Conservation (phyloP, 2,113 vertebrate species). For the Pangasianodon gigas region DNA sequence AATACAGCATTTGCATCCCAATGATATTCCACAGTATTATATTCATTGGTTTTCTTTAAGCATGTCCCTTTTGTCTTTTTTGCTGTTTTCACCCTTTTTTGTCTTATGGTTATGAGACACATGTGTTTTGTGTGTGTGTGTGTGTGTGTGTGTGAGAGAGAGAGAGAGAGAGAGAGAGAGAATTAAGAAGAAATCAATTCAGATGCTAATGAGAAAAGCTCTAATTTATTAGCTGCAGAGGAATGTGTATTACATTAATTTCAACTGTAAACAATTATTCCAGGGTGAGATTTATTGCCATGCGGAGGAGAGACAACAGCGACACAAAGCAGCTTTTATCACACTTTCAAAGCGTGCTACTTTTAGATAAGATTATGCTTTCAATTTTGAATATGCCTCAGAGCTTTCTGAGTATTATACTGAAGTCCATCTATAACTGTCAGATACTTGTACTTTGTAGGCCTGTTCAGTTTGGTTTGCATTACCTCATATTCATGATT, state of each 20-base stretch:
- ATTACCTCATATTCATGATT: conserved; percentile 39
- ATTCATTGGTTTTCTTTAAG: conserved; percentile 37
- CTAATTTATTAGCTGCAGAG: conserved; percentile 66
- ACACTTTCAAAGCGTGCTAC: conserved; percentile 46
- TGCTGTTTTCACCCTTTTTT: not conserved
- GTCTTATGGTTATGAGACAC: not conserved
- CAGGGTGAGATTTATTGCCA: conserved; percentile 60
- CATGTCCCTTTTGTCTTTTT: not conserved
- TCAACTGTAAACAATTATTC: conserved; percentile 67
- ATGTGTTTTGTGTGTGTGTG: not conserved
- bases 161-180: no score
- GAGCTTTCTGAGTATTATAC: conserved; percentile 51
- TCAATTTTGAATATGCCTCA: conserved; percentile 50
- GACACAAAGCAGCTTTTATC: conserved; percentile 55
- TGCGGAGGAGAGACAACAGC: conserved; percentile 37
- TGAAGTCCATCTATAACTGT: conserved; percentile 57
- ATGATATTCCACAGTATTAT: conserved; percentile 37
- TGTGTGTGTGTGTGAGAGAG: conserved; percentile 27
- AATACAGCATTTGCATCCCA: conserved; percentile 47
- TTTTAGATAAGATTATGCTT: conserved; percentile 56
- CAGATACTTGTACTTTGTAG: conserved; percentile 33
- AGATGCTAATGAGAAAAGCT: conserved; percentile 63
- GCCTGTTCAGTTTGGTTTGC: conserved; percentile 42
- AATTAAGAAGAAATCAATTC: conserved; percentile 62
- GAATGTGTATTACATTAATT: conserved; percentile 65